Conservation (phyloP, 2,888 invertebrate species). For the Drosophila robusta region DNA sequence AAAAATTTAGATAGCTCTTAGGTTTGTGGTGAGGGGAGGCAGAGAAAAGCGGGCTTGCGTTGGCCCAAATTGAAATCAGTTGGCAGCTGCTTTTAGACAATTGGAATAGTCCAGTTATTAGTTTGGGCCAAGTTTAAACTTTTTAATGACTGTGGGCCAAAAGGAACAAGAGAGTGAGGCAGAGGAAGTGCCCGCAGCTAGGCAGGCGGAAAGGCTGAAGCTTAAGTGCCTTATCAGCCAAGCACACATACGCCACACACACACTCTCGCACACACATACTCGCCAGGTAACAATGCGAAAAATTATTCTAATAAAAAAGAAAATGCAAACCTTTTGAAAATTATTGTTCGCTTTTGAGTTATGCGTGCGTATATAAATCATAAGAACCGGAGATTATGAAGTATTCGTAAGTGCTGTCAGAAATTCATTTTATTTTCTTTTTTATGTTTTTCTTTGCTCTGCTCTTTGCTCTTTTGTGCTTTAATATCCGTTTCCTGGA, state of each 20-base stretch:
- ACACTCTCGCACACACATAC: background rate
- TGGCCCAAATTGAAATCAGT: conserved; percentile 1
- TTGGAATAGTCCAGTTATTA: conserved; percentile 40
- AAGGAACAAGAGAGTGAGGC: background rate
- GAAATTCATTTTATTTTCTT: conserved; percentile 42
- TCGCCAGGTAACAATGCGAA: conserved; percentile 23
- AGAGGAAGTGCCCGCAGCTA: background rate
- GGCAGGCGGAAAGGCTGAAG: conserved; percentile 14
- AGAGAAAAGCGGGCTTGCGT: background rate
- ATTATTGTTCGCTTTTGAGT: conserved; percentile 23
- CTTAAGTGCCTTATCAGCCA: conserved; percentile 59
- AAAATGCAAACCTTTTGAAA: background rate
- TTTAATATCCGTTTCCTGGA: conserved; percentile 72
- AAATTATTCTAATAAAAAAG: conserved; percentile 27
- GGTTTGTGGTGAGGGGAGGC: background rate
- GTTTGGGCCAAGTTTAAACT: conserved; percentile 30
- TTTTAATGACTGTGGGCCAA: conserved; percentile 15
- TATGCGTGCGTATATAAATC: conserved; percentile 46
- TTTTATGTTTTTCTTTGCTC: conserved; percentile 7
- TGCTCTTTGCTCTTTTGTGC: conserved; percentile 30
- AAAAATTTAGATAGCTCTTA: background rate
- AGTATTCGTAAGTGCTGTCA: conserved; percentile 33
- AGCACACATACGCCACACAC: conserved; percentile 21
- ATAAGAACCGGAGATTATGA: conserved; percentile 7
- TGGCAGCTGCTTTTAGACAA: conserved; percentile 33